These are phyloP conservation scores for Cephalopterus ornatus DNA, from an alignment of 2,113 vertebrate genomes.

Conservation along the genomic window DNA sequence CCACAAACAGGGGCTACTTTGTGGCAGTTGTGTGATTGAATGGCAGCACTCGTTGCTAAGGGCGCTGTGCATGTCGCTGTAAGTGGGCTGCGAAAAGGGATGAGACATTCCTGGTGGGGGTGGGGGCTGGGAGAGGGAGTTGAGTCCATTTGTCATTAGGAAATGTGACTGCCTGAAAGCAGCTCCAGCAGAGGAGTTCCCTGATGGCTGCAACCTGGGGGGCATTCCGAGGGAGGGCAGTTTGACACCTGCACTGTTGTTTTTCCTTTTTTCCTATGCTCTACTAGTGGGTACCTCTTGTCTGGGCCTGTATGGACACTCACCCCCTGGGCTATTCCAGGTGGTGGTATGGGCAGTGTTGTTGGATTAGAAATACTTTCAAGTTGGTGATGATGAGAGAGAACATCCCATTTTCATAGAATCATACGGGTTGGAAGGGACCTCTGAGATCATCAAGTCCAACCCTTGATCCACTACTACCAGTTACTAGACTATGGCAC, in stretches of 20 bases:
- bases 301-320: background rate
- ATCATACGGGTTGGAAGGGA: no score
- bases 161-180: background rate
- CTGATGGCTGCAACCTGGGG: background rate
- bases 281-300: background rate
- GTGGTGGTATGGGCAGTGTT: background rate
- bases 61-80: background rate
- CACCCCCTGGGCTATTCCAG: background rate
- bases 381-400: background rate
- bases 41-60: background rate
- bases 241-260: background rate
- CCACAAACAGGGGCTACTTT: background rate
- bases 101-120: background rate
- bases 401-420: background rate
- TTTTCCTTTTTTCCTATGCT: background rate
- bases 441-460: no score
- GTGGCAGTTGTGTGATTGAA: background rate
- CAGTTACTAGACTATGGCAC: no score
- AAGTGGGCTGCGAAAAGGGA: background rate
- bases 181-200: background rate
- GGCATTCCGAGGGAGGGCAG: background rate
- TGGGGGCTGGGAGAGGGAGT: background rate
- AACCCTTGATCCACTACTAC: no score
- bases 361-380: background rate
- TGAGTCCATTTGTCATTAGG: background rate